A percentile compares a stretch with the other conserved stretches of the same genome.
These are phyloP conservation scores for Leptoclinus maculatus DNA, from an alignment of 2,797 vertebrate genomes.

Conservation along the genomic window DNA sequence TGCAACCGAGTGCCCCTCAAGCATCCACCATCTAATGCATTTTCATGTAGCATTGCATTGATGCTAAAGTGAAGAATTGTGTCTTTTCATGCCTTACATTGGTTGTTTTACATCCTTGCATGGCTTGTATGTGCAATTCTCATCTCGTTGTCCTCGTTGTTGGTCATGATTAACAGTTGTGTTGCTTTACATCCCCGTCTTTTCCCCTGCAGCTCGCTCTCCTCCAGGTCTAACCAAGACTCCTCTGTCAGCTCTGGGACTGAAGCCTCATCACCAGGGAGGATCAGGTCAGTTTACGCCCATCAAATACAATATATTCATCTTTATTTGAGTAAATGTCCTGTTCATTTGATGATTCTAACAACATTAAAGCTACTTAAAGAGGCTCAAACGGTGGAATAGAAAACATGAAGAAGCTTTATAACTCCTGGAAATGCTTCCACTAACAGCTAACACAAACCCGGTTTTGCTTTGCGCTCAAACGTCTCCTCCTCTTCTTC, in stretches of 20 bases:
- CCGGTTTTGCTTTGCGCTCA: conserved; percentile 46
- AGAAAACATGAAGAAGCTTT: background rate
- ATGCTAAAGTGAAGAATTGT: background rate
- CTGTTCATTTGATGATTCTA: background rate
- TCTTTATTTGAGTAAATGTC: background rate
- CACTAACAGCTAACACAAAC: background rate
- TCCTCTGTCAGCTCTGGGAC: conserved; percentile 88
- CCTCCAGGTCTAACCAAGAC: conserved; percentile 85
- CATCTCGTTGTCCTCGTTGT: background rate
- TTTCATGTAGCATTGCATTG: background rate
- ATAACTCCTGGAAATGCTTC: background rate
- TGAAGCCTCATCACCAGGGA: conserved; percentile 86
- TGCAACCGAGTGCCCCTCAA: background rate
- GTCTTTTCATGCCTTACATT: background rate
- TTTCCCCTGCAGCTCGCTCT: conserved; percentile 59
- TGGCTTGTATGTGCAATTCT: background rate
- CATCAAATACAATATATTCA: background rate
- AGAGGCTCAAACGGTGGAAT: background rate
- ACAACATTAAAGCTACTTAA: background rate
- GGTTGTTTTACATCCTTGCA: background rate
- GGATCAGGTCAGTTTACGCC: conserved; percentile 70
- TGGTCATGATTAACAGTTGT: background rate
- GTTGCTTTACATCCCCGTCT: background rate
- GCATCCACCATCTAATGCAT: background rate
- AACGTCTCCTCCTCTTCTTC: conserved; percentile 72